Evolutionary conservation across 2,113 vertebrate species (phyloP), one percentile per base, ranked within the genome.

Genomic region (Anguilla rostrata): DNA sequence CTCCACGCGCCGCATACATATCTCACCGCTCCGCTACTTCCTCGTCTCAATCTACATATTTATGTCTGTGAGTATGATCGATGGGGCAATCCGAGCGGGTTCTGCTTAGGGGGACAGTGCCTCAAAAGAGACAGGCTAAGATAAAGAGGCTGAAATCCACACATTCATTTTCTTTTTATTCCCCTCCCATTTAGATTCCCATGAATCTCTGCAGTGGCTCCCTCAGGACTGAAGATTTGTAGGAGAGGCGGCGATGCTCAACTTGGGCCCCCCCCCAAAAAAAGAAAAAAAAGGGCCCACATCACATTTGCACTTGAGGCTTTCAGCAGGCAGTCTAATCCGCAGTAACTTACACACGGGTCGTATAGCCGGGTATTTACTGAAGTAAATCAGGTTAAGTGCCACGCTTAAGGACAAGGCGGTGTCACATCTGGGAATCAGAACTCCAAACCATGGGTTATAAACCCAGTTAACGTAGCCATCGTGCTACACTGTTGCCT

Each of bases 21-120:
- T 39, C 84, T 92, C 91, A 94, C 91, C 91, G 89, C 86, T 89
- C 90, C 90, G 90, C 91, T 89, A 83, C 84, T 88, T 85, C 84
- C 83, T 91, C 90, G 89, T 92, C 90, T 90, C 87, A 86, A 94
- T 94, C 92, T 89, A 89, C 92, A 93, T 94, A 92, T 93, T 93
- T 92, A 93, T 94, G 93, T 92, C 88, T 90, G 92, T 91, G 89
- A 89, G 90, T 89, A 87, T 95, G 95, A 96, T 95, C 91, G 94
- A 96, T 95, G 94, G 95, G 94, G 93, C 93, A 94, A 95, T 95
- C 93, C 91, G 91, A 92, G 93, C 90, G 92, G 91, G 91, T 93
- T 94, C 92, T 90, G 91, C 92, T 92, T 91, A 91, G 92, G 95
- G 92, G 95, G 95, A 90, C 26, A 75, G 71, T 75, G 9, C 92